phyloP scores from a whole-genome alignment of 2,113 vertebrate genomes.

The Vulpes lagopus region DNA sequence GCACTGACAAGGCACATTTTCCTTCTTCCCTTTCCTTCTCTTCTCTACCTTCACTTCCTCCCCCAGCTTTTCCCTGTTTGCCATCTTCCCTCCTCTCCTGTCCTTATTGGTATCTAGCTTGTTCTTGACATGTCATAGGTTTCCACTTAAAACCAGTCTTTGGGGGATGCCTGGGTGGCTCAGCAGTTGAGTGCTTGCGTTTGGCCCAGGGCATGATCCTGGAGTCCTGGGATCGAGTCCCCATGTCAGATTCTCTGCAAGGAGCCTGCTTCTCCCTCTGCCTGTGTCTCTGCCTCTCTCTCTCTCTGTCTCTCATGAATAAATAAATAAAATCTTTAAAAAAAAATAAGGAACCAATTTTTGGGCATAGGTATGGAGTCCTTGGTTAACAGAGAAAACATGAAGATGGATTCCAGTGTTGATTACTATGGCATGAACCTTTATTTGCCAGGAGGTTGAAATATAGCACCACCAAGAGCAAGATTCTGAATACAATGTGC shows the following conservation, averaged over 20 bases:
- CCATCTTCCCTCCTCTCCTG: background rate
- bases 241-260: too few relatives aligned
- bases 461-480: background rate
- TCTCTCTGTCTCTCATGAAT: too few relatives aligned
- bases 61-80: rapidly evolving
- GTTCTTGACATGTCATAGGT: background rate
- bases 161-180: background rate
- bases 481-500: background rate
- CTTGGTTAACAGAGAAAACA: background rate
- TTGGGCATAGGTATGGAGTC: rapidly evolving
- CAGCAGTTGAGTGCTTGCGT: too few relatives aligned
- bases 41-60: too few relatives aligned
- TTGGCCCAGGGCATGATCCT: too few relatives aligned
- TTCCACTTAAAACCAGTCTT: background rate
- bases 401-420: background rate
- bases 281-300: too few relatives aligned
- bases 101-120: background rate
- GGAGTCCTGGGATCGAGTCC: too few relatives aligned
- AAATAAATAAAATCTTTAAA: too few relatives aligned
- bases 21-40: too few relatives aligned
- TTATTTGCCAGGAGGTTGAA: background rate
- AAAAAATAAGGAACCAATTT: background rate
- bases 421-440: background rate
- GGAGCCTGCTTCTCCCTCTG: too few relatives aligned
- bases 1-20: too few relatives aligned